Evolutionary conservation across 2,797 vertebrate genomes (phyloP), one percentile per base, ranked within the genome.

Genomic region (Ceyx erithaca): DNA sequence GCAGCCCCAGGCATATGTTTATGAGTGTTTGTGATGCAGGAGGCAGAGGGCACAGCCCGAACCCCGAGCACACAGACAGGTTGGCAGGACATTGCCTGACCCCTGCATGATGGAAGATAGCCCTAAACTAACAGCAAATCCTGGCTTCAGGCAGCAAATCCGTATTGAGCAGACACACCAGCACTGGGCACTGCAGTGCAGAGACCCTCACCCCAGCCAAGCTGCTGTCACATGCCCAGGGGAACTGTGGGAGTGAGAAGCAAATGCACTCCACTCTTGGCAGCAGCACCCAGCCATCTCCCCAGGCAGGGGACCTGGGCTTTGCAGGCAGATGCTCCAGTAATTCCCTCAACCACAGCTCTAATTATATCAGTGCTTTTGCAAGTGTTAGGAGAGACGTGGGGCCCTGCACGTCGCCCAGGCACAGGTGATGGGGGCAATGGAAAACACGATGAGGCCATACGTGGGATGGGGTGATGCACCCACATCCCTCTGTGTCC

Each of bases 311-410:
- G 57, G 43, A 73, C 78, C 75, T 93, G 94, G 49, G n/a, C 33
- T 89, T 48, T 25, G 16, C 64, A 87, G 72, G 54, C 95, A 96
- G 91, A 95, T 95, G 93, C 58, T 75, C 69, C 0, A 0, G 52
- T 95, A 96, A 96, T 95, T 94, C 85, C 66, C 89, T 92, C 85
- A 71, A 41, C 76, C 49, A 80, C 79, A 67, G 89, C 79, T 87
- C 82, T 96, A 96, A 96, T 96, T 93, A 93, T 89, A 95, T 96
- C 91, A 94, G 49, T 2, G 49, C 54, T 75, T 68, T 68, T 71
- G 43, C 49, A 71, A 93, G 77, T 82, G 69, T 69, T 49, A 58
- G 46, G 14, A 96, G 87, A 70, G 54, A 95, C 26, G 35, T 87
- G 93, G 85, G 72, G 16, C 85, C 54, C 77, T 61, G 94, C 95